These are phyloP conservation scores for Cosmia trapezina DNA, from an alignment of 2,888 invertebrate genomes.

Conservation along the genomic window DNA sequence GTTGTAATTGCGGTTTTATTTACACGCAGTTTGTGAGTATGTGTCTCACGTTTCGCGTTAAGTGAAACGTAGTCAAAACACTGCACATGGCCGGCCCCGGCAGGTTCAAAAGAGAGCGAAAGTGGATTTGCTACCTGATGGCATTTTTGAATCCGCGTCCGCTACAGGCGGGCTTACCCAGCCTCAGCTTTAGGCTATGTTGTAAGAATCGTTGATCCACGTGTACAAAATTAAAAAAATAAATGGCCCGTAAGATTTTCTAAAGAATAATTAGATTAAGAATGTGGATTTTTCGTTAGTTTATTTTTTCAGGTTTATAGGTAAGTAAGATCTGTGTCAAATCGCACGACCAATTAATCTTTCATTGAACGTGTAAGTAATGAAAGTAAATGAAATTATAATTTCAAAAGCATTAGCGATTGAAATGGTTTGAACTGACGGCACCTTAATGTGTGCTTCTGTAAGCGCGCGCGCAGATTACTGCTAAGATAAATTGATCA, in stretches of 20 bases:
- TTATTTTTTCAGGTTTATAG: neutral
- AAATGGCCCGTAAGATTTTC: neutral
- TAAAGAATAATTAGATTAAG: neutral
- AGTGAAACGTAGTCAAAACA: conserved; percentile 66
- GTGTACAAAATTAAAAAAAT: neutral
- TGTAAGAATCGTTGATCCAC: neutral
- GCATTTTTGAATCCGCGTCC: conserved; percentile 43
- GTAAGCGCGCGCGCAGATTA: conserved; percentile 65
- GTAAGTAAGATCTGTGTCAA: neutral
- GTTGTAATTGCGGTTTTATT: conserved; percentile 53
- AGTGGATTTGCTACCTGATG: conserved; percentile 77
- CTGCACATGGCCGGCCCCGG: conserved; percentile 70
- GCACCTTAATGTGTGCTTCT: conserved; percentile 62
- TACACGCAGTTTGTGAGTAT: conserved; percentile 50
- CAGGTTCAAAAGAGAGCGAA: conserved; percentile 78
- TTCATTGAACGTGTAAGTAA: conserved; percentile 13
- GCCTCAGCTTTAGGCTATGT: conserved; percentile 10
- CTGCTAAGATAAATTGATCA: conserved; percentile 71
- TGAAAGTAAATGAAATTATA: conserved; percentile 21
- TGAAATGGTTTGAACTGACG: conserved; percentile 43
- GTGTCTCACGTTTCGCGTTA: conserved; percentile 56
- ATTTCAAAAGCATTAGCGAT: conserved; percentile 43
- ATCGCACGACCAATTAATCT: neutral
- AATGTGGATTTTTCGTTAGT: neutral
- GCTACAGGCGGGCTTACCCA: neutral